phyloP scores from a whole-genome alignment of 2,797 vertebrate species.

The Pelobates cultripes region DNA sequence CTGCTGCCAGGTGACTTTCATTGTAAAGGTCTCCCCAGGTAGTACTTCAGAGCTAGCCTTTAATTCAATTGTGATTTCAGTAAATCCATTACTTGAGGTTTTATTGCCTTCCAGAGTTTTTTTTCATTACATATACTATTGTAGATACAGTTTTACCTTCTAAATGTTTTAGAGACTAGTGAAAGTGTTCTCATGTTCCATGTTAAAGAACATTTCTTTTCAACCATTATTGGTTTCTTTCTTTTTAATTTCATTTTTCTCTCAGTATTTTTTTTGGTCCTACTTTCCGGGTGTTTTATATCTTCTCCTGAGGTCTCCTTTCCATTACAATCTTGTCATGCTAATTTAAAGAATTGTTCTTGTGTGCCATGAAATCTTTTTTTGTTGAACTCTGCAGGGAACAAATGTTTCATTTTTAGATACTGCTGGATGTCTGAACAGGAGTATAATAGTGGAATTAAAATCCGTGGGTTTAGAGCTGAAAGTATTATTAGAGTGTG shows the following conservation, averaged over 20 bases:
- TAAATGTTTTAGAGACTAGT: slow-evolving; percentile 34
- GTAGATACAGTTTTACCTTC: slow-evolving; percentile 4
- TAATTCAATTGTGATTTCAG: not conserved
- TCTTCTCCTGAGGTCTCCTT: slow-evolving; percentile 15
- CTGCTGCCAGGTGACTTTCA: too few species aligned
- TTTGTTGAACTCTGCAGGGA: slow-evolving; percentile 28
- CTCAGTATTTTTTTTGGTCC: not conserved
- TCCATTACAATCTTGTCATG: slow-evolving; percentile 8
- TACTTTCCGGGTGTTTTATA: slow-evolving; percentile 6
- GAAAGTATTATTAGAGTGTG: slow-evolving; percentile 4
- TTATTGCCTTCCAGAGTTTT: not conserved
- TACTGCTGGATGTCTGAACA: slow-evolving; percentile 21
- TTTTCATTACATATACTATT: not conserved
- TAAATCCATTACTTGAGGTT: slow-evolving; percentile 1
- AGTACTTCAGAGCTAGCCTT: not conserved
- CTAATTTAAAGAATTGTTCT: slow-evolving; percentile 27
- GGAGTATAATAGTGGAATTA: slow-evolving; percentile 27
- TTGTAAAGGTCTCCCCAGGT: not conserved
- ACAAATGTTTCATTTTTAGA: slow-evolving; percentile 23
- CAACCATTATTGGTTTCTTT: slow-evolving; percentile 6
- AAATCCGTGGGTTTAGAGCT: slow-evolving; percentile 22
- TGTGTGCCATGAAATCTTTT: slow-evolving; percentile 25
- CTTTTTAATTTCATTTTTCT: not conserved
- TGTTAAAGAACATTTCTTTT: slow-evolving; percentile 17
- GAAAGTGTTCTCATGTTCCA: slow-evolving; percentile 19